phyloP scores from a whole-genome alignment of 1,140 invertebrate species.

The Elymnias hypermnestra region DNA sequence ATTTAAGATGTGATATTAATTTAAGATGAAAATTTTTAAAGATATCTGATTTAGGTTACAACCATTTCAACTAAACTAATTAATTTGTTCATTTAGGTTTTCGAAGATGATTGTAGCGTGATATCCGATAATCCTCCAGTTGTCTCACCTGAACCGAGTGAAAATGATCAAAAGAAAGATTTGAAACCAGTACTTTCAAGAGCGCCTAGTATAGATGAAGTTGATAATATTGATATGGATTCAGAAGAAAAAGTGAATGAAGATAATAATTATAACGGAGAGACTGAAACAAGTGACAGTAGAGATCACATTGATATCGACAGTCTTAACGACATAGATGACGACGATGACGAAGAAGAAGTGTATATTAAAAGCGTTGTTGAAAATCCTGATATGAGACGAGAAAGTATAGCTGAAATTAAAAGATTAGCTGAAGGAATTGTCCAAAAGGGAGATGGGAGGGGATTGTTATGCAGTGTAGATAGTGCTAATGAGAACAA shows the following conservation, averaged over 20 bases:
- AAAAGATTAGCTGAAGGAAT: constrained; percentile 69
- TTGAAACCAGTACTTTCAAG: constrained; percentile 53
- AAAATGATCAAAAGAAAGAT: constrained; percentile 65
- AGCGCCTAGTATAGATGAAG: constrained; percentile 65
- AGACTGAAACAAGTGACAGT: constrained; percentile 57
- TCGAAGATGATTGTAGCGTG: constrained; percentile 77
- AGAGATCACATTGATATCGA: constrained; percentile 50
- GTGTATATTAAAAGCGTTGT: constrained; percentile 59
- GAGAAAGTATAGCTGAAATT: constrained; percentile 68
- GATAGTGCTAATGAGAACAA: constrained; percentile 56
- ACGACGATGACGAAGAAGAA: constrained; percentile 51
- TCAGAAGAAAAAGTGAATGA: constrained; percentile 50
- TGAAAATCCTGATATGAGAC: constrained; percentile 63
- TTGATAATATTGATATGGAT: constrained; percentile 72
- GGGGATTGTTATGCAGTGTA: constrained; percentile 55
- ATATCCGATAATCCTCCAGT: constrained; percentile 75
- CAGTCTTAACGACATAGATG: constrained; percentile 50
- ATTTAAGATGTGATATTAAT: too few relatives aligned
- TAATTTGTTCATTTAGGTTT: constrained; percentile 71
- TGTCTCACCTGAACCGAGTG: constrained; percentile 67
- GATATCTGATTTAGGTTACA: too few relatives aligned
- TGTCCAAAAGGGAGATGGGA: constrained; percentile 59
- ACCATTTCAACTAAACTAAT: too few relatives aligned
- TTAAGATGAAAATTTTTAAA: too few relatives aligned
- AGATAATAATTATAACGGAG: constrained; percentile 51